Base-by-base conservation (phyloP, 2,888 invertebrate genomes). In the Lissonota sp. region DNA sequence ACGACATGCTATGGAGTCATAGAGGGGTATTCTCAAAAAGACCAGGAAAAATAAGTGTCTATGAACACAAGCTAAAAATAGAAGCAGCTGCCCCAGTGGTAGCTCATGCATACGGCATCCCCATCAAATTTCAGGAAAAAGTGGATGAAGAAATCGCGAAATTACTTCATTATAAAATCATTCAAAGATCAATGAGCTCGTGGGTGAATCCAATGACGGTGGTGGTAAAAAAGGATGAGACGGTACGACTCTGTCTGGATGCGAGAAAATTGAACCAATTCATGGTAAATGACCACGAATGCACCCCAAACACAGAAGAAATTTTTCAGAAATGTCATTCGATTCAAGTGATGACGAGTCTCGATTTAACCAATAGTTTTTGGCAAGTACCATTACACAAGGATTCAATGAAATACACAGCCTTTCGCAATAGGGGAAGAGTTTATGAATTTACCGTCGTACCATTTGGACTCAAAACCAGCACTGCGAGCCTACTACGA, bases 361-460 rank as follows among this genome's bases (percentile, higher is more conserved):
- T 58, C 39, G 58, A 58, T n/a, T n/a, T 58, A 2, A 37, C 8
- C 5, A n/a, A n/a, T n/a, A 37, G 58, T 0, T 58, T 58, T n/a
- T 58, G 58, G 58, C 58, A 58, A 39, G n/a, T 58, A 5, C 58
- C 58, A 0, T 40, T 58, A 12, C 26, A 26, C 5, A 7, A 37
- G 6, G 39, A 39, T 1, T 58, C 58, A 12, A 10, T 37, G 5
- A 7, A 40, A 58, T 58, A 58, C 58, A 58, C 51, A 1, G 39
- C 49, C 6, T 66, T 66, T 12, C 26, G 6, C 3, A 37, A 40
- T 14, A 8, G 5, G 16, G 66, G 66, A 0, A n/a, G 39, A 1
- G 53, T 39, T 1, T 66, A 66, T 4, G 12, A 66, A 40, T 66
- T 66, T 14, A 37, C 12, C 1, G 66, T 66, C 10, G 53, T 53